These are phyloP conservation scores for Neogobius melanostomus DNA, from an alignment of 2,113 vertebrate species.

Conservation along the genomic window DNA sequence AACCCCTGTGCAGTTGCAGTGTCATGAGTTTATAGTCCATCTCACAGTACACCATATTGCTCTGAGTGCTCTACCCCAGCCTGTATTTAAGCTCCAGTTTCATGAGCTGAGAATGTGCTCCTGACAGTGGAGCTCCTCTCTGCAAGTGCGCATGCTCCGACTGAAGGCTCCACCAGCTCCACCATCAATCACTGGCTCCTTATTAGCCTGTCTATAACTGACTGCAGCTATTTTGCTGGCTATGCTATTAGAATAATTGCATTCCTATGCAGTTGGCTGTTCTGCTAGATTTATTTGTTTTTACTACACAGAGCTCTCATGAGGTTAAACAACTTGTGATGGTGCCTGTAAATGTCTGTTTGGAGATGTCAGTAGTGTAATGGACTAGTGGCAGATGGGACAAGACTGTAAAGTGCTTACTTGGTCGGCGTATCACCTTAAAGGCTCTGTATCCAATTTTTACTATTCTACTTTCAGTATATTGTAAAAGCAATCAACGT, in stretches of 20 bases:
- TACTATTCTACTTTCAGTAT: no score
- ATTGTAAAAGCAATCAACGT: no score
- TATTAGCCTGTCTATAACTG: slow-evolving; percentile 69
- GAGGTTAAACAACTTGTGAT: slow-evolving; percentile 61
- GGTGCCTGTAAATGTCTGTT: slow-evolving; percentile 44
- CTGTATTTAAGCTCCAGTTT: slow-evolving; percentile 39
- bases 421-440: slow-evolving; percentile 3
- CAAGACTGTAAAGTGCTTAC: slow-evolving; percentile 17
- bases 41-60: slow-evolving; percentile 26
- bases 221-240: slow-evolving; percentile 58
- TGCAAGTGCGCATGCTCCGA: slow-evolving; percentile 17
- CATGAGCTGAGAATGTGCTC: not conserved
- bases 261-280: slow-evolving; percentile 53
- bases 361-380: slow-evolving; percentile 35
- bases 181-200: slow-evolving; percentile 64
- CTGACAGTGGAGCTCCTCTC: slow-evolving; percentile 8
- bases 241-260: slow-evolving; percentile 73
- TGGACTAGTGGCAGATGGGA: slow-evolving; percentile 18
- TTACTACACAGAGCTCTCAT: slow-evolving; percentile 53
- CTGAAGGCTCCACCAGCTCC: slow-evolving; percentile 30
- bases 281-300: slow-evolving; percentile 64
- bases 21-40: not conserved
- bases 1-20: not conserved
- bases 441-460: not conserved
- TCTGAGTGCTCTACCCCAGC: slow-evolving; percentile 15